A percentile compares a stretch with the other conserved stretches of the same genome.
Evolutionary conservation across 2,797 vertebrate genomes (phyloP).

Genomic region (Eospalax fontanierii): DNA sequence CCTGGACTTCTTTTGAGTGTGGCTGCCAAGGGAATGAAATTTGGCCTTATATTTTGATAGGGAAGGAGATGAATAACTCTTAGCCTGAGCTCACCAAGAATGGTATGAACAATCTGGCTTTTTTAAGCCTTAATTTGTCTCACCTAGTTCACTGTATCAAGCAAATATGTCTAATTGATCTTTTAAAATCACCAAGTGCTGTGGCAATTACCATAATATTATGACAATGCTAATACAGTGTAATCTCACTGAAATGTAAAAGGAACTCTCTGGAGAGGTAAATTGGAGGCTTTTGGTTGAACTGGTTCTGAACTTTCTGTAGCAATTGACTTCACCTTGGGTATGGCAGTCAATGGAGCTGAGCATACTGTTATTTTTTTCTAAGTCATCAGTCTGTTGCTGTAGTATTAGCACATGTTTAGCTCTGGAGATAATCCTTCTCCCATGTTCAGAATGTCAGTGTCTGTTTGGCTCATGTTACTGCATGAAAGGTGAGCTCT

Average conservation of each 20-base stretch:
- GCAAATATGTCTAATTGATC: constrained; percentile 86
- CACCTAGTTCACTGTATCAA: constrained; percentile 85
- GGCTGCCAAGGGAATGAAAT: constrained; percentile 9
- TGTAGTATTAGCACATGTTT: not conserved
- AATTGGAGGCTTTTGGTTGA: constrained; percentile 22
- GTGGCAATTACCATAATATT: constrained; percentile 87
- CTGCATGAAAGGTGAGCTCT: not conserved
- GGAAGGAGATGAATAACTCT: constrained; percentile 70
- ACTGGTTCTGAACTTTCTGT: constrained; percentile 50
- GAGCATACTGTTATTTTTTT: not conserved
- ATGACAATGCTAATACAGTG: constrained; percentile 86
- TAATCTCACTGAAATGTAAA: constrained; percentile 80
- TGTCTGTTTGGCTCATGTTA: not conserved
- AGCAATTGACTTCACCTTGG: not conserved
- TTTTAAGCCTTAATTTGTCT: constrained; percentile 88
- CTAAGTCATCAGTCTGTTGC: not conserved
- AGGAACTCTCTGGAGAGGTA: constrained; percentile 43
- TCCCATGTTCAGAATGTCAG: not conserved
- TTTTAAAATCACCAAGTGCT: constrained; percentile 86
- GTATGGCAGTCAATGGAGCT: not conserved
- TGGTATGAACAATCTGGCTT: constrained; percentile 52
- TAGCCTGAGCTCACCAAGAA: constrained; percentile 20
- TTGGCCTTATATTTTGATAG: constrained; percentile 14
- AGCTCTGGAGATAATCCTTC: not conserved
- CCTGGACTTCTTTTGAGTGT: constrained; percentile 1